Base-by-base conservation (phyloP, 2,113 vertebrate species). In the Engraulis encrasicolus region DNA sequence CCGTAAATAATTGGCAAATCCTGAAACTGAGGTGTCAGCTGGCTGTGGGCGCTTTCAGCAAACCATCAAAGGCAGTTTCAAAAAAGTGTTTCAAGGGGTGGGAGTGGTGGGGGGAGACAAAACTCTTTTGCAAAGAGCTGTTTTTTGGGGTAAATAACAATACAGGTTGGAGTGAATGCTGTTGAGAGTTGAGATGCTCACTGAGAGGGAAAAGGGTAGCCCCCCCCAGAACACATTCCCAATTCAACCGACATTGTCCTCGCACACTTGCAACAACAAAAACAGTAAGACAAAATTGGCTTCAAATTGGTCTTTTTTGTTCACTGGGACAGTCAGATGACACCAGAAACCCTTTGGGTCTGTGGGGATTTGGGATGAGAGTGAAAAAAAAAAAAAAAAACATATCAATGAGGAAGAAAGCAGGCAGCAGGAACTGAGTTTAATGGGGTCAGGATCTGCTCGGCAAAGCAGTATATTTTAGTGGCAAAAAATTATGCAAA, bases 1-100 rank as follows among this genome's bases (percentile, higher is more conserved):
- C 50, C 50, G 6, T 80, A 50, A 82, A 85, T 82, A 80, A 80
- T 79, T 71, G 52, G 74, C 77, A 82, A 27, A 79, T 79, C 74
- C 61, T 71, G 74, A 38, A 82, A 61, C 77, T 49, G 45, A 82
- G 78, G 20, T 49, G 74, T 79, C 85, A 82, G 74, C 40, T 78
- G 20, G 45, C 50, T 61, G 50, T 66, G 18, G 81, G 82, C 50
- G 20, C 20, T 52, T 50, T 36, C 9, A 78, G 50, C 23, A 40
- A 45, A 61, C 36, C 50, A 80, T 80, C 85, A 86, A 83, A 86
- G 52, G 17, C 20, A 50, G 77, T 40, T 80, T 34, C 20, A 37
- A 78, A 34, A 74, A 58, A 82, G n/a, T 86, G 78, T 54, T 80
- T 18, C 40, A 20, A 3, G n/a, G n/a, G n/a, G n/a, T n/a, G n/a